Evolutionary conservation across 2,797 vertebrate species (phyloP), one percentile per base, ranked within the genome.

Genomic region (Xiphorhynchus erythropygius): DNA sequence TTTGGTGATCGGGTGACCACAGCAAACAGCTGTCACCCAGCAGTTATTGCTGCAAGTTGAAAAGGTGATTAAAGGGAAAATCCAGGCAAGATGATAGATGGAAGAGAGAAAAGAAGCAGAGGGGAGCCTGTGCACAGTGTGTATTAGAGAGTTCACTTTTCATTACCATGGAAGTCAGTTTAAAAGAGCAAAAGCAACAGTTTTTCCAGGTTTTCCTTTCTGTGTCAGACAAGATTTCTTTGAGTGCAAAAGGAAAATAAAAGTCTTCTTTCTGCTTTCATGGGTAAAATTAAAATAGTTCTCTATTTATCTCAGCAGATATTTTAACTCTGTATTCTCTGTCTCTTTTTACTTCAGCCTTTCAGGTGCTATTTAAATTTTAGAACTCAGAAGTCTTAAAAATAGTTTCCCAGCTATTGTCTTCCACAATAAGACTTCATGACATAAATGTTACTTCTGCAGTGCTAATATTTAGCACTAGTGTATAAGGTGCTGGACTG

Each of bases 21-120:
- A 59, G 70, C 76, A 91, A 91, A 78, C 87, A 67, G 33, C 73
- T 96, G 68, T 74, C 86, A 89, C 71, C 84, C 85, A 78, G 30
- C 67, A 89, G 71, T 90, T 78, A 89, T 78, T 92, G 68, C 85
- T 95, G 93, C 2, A n/a, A 95, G 88, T 78, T 89, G 89, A 95
- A 68, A 37, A 57, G 57, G 78, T 93, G 70, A 82, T 90, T 91
- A 70, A 60, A 89, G 71, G 74, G 30, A 92, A 57, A 93, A 82
- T 44, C 57, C 64, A 76, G 81, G 70, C 60, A 85, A 86, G 64
- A 84, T 90, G 49, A 94, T 62, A 83, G n/a, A 62, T 67, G 18
- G 49, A 71, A 79, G 44, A 56, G 53, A 83, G 90, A 87, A 86
- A 59, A 68, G 46, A 62, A 59, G 68, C 84, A 59, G 82, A 63